A percentile compares a stretch with the other conserved stretches of the same genome.
phyloP scores from a whole-genome alignment of 2,113 vertebrate genomes.

The Colossoma macropomum region DNA sequence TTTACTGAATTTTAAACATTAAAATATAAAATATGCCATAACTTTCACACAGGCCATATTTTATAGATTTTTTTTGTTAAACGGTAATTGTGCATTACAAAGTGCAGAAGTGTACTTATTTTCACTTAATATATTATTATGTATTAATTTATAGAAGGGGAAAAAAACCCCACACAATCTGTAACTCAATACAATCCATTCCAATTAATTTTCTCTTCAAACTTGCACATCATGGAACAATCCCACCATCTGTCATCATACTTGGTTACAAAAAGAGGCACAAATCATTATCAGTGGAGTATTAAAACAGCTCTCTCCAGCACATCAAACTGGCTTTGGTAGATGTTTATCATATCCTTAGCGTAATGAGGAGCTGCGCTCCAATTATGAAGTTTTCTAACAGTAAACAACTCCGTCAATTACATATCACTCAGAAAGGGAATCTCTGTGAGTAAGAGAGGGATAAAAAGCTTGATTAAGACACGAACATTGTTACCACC shows the following conservation, averaged over 20 bases:
- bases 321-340: not conserved
- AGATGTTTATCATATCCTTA: not conserved
- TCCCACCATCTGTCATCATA: constrained; percentile 9
- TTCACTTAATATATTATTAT: no score
- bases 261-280: not conserved
- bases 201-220: not conserved
- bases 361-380: not conserved
- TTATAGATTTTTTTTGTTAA: no score
- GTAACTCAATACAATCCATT: not conserved
- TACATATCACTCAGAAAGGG: not conserved
- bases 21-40: no score
- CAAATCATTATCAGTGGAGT: not conserved
- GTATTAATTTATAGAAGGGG: no score
- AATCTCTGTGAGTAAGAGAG: not conserved
- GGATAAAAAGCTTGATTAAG: not conserved
- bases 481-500: constrained; percentile 4
- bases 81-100: no score
- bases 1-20: no score
- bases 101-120: no score
- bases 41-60: no score
- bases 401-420: not conserved
- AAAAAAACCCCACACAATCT: no score
- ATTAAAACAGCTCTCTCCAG: constrained; percentile 2
- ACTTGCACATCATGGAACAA: not conserved
- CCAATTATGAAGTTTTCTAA: constrained; percentile 10